These are phyloP conservation scores for Campaea margaritaria DNA, from an alignment of 2,888 invertebrate genomes.

Conservation along the genomic window DNA sequence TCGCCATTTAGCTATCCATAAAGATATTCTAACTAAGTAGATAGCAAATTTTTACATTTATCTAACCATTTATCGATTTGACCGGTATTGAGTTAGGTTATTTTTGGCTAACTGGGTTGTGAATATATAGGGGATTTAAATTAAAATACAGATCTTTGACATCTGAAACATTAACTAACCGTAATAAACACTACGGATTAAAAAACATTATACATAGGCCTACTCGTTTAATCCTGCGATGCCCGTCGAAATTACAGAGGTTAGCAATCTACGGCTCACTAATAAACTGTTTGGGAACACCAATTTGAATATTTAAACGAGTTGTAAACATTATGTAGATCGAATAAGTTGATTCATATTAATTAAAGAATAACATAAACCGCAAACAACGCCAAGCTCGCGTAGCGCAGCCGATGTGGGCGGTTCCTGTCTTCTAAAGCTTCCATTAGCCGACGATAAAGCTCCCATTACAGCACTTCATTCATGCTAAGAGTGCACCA, in stretches of 20 bases:
- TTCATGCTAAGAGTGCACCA: constrained; percentile 66
- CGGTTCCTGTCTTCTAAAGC: constrained; percentile 50
- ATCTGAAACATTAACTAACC: no score
- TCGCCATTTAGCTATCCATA: constrained; percentile 13
- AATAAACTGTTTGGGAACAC: background rate
- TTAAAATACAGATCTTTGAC: no score
- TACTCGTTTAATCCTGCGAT: no score
- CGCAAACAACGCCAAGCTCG: constrained; percentile 16
- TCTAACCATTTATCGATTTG: background rate
- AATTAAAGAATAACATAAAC: constrained; percentile 19
- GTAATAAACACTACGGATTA: no score
- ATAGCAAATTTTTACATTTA: background rate
- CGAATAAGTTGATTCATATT: constrained; percentile 8
- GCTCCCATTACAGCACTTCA: constrained; percentile 70
- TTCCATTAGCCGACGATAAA: constrained; percentile 69
- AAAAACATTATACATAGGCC: no score
- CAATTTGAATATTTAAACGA: constrained; percentile 8
- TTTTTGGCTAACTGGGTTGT: no score
- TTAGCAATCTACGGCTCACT: no score
- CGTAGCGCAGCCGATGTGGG: constrained; percentile 47
- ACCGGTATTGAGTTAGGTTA: no score
- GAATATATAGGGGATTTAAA: no score
- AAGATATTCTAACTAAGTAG: constrained; percentile 4
- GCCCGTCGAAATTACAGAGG: no score
- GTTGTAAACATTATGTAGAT: constrained; percentile 4